Percentiles rank a stretch among this genome's conserved stretches.
Conservation (phyloP, 64 coral and sea anemone species). For the Montipora efflorescens region DNA sequence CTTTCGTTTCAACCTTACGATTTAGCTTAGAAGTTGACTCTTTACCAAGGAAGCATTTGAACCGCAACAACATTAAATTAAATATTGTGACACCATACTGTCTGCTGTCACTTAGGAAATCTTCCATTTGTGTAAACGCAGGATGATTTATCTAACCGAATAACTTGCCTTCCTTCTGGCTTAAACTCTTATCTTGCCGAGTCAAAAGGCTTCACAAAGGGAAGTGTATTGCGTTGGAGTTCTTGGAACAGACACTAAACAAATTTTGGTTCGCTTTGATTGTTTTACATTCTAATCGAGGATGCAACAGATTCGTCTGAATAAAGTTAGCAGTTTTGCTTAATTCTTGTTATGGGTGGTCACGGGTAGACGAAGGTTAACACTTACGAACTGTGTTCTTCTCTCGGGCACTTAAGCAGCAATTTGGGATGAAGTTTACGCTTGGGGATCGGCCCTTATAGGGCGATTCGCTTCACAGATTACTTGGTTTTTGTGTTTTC, state of each 20-base stretch:
- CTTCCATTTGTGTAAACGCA: too few relatives aligned
- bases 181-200: background rate
- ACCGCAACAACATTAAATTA: background rate
- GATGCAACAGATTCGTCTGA: too few relatives aligned
- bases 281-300: too few relatives aligned
- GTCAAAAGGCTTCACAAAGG: background rate
- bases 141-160: background rate
- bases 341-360: background rate
- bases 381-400: background rate
- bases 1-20: too few relatives aligned
- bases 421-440: background rate
- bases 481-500: background rate
- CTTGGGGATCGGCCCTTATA: too few relatives aligned
- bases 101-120: background rate
- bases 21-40: too few relatives aligned
- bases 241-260: background rate
- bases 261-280: background rate
- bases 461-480: background rate
- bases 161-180: background rate
- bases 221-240: background rate
- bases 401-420: background rate
- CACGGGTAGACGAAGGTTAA: background rate
- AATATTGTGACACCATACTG: background rate
- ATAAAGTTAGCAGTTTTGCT: background rate
- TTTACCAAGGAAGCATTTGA: too few relatives aligned